Percentiles rank a stretch among this genome's conserved stretches.
These are phyloP conservation scores for Argopecten irradians DNA, from an alignment of 1,140 invertebrate genomes.

Conservation along the genomic window DNA sequence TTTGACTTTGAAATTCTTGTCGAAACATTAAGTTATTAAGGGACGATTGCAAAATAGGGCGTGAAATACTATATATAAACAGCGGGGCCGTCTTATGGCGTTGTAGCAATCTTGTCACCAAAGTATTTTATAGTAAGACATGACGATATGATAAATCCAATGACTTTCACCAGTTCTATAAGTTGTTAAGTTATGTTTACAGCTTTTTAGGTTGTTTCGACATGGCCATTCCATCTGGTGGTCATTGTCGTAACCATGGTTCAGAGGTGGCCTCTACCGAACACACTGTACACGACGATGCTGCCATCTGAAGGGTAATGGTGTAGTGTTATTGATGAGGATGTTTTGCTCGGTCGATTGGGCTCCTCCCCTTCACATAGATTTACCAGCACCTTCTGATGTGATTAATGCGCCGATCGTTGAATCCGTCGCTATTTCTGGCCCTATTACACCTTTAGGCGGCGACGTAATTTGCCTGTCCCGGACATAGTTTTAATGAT, in stretches of 20 bases:
- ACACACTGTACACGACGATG: not conserved
- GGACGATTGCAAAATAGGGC: too few species aligned
- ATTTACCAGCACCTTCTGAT: not conserved
- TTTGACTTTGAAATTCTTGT: too few species aligned
- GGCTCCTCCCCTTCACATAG: slow-evolving; percentile 2
- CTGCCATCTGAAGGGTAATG: not conserved
- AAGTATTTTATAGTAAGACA: too few species aligned
- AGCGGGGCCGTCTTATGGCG: too few species aligned
- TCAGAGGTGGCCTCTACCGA: not conserved
- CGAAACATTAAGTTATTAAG: too few species aligned
- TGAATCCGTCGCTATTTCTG: slow-evolving; percentile 15
- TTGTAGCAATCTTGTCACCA: too few species aligned
- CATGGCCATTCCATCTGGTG: not conserved
- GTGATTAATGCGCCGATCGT: slow-evolving; percentile 6
- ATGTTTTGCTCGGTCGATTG: not conserved
- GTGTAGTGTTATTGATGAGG: not conserved
- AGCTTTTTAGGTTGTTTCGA: too few species aligned
- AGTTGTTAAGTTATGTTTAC: too few species aligned
- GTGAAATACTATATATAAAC: too few species aligned
- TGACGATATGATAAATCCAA: too few species aligned
- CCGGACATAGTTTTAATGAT: not conserved
- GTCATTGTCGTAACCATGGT: not conserved
- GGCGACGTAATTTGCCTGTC: not conserved
- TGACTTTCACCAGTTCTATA: too few species aligned
- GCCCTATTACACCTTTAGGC: not conserved